phyloP scores from a whole-genome alignment of 2,113 vertebrate species.

The Notothenia rossii region DNA sequence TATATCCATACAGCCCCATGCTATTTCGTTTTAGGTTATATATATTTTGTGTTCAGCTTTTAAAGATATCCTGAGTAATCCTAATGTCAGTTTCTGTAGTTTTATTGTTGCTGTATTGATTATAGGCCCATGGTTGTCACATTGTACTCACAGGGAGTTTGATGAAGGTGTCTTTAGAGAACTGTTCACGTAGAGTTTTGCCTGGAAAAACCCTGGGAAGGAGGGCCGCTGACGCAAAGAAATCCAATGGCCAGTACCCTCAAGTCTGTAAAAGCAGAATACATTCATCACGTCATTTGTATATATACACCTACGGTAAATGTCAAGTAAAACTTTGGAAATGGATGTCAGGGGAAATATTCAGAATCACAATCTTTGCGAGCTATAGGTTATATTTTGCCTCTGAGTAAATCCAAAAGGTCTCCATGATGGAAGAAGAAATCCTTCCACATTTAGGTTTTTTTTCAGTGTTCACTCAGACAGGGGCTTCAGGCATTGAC shows the following conservation, averaged over 20 bases:
- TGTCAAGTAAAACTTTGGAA: conserved; percentile 32
- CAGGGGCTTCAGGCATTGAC: conserved; percentile 32
- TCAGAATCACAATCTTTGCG: conserved; percentile 23
- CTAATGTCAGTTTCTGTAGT: too few species aligned
- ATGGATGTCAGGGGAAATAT: conserved; percentile 20
- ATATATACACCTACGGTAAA: conserved; percentile 34
- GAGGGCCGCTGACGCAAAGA: conserved; percentile 74
- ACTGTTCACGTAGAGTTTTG: conserved; percentile 78
- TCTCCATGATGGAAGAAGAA: conserved; percentile 23
- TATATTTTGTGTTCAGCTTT: neutral
- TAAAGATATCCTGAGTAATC: neutral
- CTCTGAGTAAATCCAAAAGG: conserved; percentile 40
- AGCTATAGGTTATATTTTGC: conserved; percentile 12
- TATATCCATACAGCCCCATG: neutral
- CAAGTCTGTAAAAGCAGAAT: conserved; percentile 75
- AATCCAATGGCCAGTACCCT: conserved; percentile 77
- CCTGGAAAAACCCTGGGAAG: conserved; percentile 87
- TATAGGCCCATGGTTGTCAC: too few species aligned
- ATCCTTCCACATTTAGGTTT: neutral
- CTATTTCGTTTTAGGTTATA: too few species aligned
- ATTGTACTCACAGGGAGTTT: conserved; percentile 85
- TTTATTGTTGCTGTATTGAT: too few species aligned
- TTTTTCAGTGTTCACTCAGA: conserved; percentile 8
- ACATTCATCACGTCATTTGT: neutral
- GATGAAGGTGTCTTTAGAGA: conserved; percentile 88